phyloP scores from a whole-genome alignment of 2,113 vertebrate species.

The Myxocyprinus asiaticus region DNA sequence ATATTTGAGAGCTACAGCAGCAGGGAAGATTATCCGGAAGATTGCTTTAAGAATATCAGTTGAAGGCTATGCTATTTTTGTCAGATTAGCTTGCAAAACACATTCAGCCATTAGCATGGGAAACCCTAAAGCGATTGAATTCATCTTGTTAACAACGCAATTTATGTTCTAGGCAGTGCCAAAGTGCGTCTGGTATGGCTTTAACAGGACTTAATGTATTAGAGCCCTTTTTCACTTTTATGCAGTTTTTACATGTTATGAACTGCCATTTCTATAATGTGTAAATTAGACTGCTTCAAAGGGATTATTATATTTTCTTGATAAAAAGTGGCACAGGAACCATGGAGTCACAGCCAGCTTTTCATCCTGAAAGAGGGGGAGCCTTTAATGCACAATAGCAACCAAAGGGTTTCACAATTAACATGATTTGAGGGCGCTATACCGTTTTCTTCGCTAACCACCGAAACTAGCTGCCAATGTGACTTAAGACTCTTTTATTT shows the following conservation, averaged over 20 bases:
- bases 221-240: background rate
- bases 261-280: background rate
- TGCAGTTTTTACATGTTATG: background rate
- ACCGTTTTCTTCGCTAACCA: background rate
- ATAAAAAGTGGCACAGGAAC: constrained; percentile 4
- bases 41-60: no score
- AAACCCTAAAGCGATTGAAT: no score
- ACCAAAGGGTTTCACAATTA: no score
- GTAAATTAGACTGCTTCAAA: constrained; percentile 1
- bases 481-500: background rate
- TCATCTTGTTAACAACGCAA: no score
- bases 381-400: no score
- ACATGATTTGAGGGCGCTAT: background rate
- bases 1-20: no score
- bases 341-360: background rate
- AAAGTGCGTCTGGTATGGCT: background rate
- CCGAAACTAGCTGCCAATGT: background rate
- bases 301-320: constrained; percentile 33
- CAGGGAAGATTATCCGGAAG: no score
- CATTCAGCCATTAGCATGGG: no score
- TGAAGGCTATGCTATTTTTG: no score
- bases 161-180: background rate
- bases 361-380: background rate
- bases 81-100: no score
- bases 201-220: background rate